Conservation (phyloP, 2,888 invertebrate species). For the Erynnis tages region DNA sequence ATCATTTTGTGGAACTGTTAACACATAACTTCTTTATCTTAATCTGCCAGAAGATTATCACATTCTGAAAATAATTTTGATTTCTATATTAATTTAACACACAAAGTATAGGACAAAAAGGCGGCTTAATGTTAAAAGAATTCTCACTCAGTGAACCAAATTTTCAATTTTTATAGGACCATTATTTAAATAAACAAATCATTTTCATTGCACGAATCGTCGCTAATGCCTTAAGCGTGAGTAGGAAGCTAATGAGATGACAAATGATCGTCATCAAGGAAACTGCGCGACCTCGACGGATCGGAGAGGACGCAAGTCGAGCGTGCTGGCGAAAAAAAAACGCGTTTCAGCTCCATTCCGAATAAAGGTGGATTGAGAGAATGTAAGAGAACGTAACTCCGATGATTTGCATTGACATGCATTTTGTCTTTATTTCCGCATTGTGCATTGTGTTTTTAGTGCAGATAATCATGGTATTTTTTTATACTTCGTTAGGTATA, state of each 20-base stretch:
- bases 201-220: background rate
- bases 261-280: conserved; percentile 50
- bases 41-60: too few relatives aligned
- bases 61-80: too few relatives aligned
- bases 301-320: conserved; percentile 51
- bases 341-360: background rate
- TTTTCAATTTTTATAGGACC: too few relatives aligned
- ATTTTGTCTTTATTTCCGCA: background rate
- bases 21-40: too few relatives aligned
- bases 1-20: too few relatives aligned
- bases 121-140: too few relatives aligned
- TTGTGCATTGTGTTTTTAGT: too few relatives aligned
- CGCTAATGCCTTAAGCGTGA: conserved; percentile 4
- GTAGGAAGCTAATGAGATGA: conserved; percentile 28
- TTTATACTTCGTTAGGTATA: too few relatives aligned
- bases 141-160: too few relatives aligned
- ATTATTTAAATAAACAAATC: background rate
- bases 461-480: too few relatives aligned
- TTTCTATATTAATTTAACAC: too few relatives aligned
- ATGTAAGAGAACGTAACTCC: conserved; percentile 3
- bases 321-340: conserved; percentile 38
- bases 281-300: conserved; percentile 47
- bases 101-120: too few relatives aligned
- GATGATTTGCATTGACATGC: conserved; percentile 3
- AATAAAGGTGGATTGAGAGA: conserved; percentile 11